Evolutionary conservation across 2,888 invertebrate species (phyloP), one percentile per base, ranked within the genome.

Genomic region (Pardosa pseudoannulata): DNA sequence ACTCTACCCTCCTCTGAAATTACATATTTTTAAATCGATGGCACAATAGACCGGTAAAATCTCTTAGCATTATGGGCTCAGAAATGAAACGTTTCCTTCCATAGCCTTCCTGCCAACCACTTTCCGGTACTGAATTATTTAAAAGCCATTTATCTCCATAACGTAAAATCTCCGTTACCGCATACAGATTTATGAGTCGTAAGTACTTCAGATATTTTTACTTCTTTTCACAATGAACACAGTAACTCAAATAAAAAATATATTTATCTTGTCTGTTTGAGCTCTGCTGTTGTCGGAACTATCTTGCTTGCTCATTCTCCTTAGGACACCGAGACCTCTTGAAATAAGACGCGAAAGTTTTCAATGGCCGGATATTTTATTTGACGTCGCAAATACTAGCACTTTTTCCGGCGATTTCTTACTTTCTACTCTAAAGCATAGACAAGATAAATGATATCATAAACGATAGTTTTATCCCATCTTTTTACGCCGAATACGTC

Each of bases 401-500:
- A 65, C 31, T 36, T 39, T n/a, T 70, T 27, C 16, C 39, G 36
- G 32, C 27, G 39, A 70, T 70, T 32, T 70, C 39, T 70, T 70
- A 70, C 32, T 70, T 70, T 39, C 70, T 32, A 36, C 32, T 70
- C 39, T 39, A 65, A 70, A 27, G 36, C 39, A n/a, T 23, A 16
- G 32, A 70, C 70, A 70, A 70, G 70, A 70, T 70, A 70, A 70
- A 70, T 70, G 70, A 27, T 70, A 70, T 70, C 39, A 70, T 32
- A 70, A 70, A 70, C 70, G 70, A 70, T 70, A 70, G 29, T 70
- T 70, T 70, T 70, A 70, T 70, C 70, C 70, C 36, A 70, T 70
- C 70, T 70, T 70, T 70, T 32, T 32, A 70, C 36, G 32, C 27
- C 27, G 41, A 70, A 36, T 70, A 36, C 39, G 32, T 70, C 70